These are phyloP conservation scores for Styela clava DNA, from an alignment of 23 tunicate genomes.

Conservation along the genomic window DNA sequence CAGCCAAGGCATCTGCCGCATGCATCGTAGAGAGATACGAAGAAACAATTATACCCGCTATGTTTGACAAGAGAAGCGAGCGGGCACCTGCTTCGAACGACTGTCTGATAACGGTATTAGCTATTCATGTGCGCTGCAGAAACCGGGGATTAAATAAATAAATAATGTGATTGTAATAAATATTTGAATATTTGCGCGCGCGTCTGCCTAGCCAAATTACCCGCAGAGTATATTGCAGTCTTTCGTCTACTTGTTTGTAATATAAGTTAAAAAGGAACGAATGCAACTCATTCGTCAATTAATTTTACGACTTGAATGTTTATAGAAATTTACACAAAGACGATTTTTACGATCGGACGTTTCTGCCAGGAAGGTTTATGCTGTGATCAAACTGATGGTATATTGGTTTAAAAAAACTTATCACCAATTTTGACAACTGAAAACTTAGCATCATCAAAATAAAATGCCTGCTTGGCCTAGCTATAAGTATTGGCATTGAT, in stretches of 20 bases:
- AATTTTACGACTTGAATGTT: constrained; percentile 7
- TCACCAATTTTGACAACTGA: too few relatives aligned
- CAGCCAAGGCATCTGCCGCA: constrained; percentile 26
- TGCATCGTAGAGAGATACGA: constrained; percentile 1
- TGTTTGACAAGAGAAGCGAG: constrained; percentile 8
- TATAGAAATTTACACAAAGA: too few relatives aligned
- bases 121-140: constrained; percentile 17
- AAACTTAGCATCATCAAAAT: too few relatives aligned
- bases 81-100: constrained; percentile 24
- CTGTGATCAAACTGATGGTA: too few relatives aligned
- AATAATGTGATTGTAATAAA: constrained; percentile 37
- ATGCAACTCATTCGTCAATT: constrained; percentile 13
- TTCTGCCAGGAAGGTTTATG: too few relatives aligned
- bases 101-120: constrained; percentile 17
- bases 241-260: neutral
- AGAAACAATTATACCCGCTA: constrained; percentile 14
- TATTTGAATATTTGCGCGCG: constrained; percentile 32
- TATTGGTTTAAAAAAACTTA: too few relatives aligned
- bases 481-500: too few relatives aligned
- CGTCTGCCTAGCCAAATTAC: constrained; percentile 12
- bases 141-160: constrained; percentile 28
- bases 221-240: constrained; percentile 4
- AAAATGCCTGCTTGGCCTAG: too few relatives aligned
- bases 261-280: neutral
- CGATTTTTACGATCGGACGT: too few relatives aligned